Conservation (phyloP, 1,140 invertebrate genomes). For the Caenorhabditis briggsae region DNA sequence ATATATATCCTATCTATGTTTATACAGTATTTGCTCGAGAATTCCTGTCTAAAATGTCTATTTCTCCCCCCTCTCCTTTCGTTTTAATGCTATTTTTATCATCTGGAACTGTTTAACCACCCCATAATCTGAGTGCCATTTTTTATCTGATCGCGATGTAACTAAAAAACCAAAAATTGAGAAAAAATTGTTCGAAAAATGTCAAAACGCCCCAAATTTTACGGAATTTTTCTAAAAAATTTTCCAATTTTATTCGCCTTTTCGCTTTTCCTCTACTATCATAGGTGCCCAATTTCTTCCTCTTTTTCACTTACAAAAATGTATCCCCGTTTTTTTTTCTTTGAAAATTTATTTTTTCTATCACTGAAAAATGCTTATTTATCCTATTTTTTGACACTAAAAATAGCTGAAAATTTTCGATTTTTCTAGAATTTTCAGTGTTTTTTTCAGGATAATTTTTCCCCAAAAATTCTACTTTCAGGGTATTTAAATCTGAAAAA, state of each 20-base stretch:
- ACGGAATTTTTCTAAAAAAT: constrained; percentile 17
- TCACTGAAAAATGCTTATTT: background rate
- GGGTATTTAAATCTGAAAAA: background rate
- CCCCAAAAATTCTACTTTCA: background rate
- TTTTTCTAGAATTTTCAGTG: background rate
- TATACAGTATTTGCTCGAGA: constrained; percentile 21
- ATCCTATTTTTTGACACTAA: background rate
- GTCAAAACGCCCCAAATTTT: constrained; percentile 16
- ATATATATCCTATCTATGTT: too few relatives aligned
- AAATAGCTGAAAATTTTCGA: background rate
- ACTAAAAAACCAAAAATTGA: too few relatives aligned
- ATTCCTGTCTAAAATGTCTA: background rate
- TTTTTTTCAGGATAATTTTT: too few relatives aligned
- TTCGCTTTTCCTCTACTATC: background rate
- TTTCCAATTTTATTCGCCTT: background rate
- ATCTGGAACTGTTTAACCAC: background rate
- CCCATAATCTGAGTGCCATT: background rate
- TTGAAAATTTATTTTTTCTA: constrained; percentile 6
- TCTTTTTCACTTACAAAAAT: constrained; percentile 32
- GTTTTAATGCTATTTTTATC: background rate
- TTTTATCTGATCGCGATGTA: background rate
- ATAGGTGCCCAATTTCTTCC: constrained; percentile 20
- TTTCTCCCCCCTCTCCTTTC: background rate
- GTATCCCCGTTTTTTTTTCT: background rate
- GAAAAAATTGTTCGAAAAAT: background rate